Conservation (phyloP, 2,113 vertebrate genomes). For the Amphilophus citrinellus region DNA sequence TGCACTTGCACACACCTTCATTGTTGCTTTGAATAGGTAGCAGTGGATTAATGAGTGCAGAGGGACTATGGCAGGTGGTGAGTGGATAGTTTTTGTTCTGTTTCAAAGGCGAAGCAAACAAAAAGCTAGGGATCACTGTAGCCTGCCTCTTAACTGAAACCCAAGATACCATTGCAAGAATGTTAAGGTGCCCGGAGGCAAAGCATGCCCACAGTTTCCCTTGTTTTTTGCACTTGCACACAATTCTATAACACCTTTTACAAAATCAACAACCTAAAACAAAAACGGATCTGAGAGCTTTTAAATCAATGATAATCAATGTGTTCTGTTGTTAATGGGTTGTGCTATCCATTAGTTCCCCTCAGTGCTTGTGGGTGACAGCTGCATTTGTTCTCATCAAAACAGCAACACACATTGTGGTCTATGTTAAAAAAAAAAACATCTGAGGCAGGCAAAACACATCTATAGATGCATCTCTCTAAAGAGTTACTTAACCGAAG, state of each 20-base stretch:
- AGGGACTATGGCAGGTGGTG: constrained; percentile 59
- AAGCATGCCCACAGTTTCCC: constrained; percentile 20
- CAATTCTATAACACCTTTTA: background rate
- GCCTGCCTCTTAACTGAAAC: constrained; percentile 65
- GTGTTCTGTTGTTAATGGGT: constrained; percentile 61
- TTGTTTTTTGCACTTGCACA: background rate
- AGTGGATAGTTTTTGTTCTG: constrained; percentile 53
- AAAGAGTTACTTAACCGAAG: background rate
- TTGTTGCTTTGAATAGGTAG: constrained; percentile 51
- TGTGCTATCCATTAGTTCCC: constrained; percentile 61
- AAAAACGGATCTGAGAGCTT: constrained; percentile 48
- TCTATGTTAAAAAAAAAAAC: background rate
- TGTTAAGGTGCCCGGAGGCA: constrained; percentile 44
- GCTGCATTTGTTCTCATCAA: constrained; percentile 61
- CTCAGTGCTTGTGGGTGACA: constrained; percentile 62
- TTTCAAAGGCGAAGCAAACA: constrained; percentile 51
- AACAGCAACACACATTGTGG: constrained; percentile 1
- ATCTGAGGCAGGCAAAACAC: background rate
- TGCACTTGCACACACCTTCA: constrained; percentile 30
- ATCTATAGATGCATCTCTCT: background rate
- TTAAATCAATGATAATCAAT: constrained; percentile 68
- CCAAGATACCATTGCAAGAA: constrained; percentile 62
- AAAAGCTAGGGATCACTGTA: constrained; percentile 50
- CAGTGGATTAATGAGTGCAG: constrained; percentile 39
- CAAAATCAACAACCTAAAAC: constrained; percentile 14